Conservation (phyloP, 2,113 vertebrate genomes). For the Paramormyrops kingsleyae region DNA sequence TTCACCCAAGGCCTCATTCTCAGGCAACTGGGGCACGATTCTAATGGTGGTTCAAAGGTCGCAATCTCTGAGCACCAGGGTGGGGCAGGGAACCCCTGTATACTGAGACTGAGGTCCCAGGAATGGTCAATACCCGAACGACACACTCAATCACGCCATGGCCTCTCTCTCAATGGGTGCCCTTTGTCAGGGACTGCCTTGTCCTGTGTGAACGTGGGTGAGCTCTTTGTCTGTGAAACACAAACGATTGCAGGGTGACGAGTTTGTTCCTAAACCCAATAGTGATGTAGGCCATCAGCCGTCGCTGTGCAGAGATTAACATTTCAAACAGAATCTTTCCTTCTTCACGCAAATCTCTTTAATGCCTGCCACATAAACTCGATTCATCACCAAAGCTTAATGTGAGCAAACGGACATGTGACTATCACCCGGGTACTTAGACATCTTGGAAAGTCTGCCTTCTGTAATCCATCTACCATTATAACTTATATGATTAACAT, state of each 20-base stretch:
- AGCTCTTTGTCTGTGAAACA: not conserved
- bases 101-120: not conserved
- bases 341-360: not conserved
- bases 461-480: not conserved
- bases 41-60: slow-evolving; percentile 20
- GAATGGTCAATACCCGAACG: not conserved
- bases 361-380: not conserved
- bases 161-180: not conserved
- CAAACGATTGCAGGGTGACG: not conserved
- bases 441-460: not conserved
- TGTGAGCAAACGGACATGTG: not conserved
- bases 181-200: not conserved
- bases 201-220: not conserved
- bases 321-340: not conserved
- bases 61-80: not conserved
- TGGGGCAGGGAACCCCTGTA: not conserved
- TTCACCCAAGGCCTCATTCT: not conserved
- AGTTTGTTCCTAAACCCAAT: not conserved
- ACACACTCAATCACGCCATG: slow-evolving; percentile 13
- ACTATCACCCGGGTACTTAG: not conserved
- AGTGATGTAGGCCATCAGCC: not conserved
- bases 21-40: slow-evolving; percentile 14
- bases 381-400: not conserved
- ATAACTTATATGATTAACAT: not conserved
- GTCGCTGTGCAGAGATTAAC: not conserved